Evolutionary conservation across 2,888 invertebrate species (phyloP), one percentile per base, ranked within the genome.

Genomic region (Agonum fuliginosum): DNA sequence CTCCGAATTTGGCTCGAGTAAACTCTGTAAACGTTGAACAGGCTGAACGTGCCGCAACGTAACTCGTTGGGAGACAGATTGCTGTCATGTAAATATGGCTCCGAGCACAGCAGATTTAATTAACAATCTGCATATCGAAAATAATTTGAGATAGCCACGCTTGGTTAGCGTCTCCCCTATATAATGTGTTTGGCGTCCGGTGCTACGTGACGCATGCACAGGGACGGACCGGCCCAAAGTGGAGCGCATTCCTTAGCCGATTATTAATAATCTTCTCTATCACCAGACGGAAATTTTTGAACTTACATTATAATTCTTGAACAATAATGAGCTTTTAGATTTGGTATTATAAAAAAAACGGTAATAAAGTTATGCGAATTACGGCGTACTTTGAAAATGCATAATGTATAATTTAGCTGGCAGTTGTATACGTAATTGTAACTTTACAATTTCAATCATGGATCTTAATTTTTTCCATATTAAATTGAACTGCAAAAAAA

Each of bases 91-190:
- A 86, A 87, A 86, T 86, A 86, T 85, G 86, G 84, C 85, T 83
- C 85, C 83, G 84, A 84, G 83, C 85, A 84, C 84, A 84, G 83
- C 85, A 84, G 85, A 86, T 86, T 86, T 86, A 86, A 86, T 86
- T 86, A 86, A 86, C 86, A 86, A 86, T 86, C 85, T 86, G 85
- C 86, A 86, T 86, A 86, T 86, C 86, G 86, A 86, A 86, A 86
- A 86, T 86, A 86, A 85, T 84, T 83, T 82, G 83, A 83, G 85
- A 84, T 85, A 84, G 83, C 83, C 84, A 85, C 83, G 85, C 83
- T 84, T 81, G 83, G 84, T 84, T 85, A 83, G 80, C 83, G 82
- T 82, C 83, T 82, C 82, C 84, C 83, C 75, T 67, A 67, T 54
- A 54, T 67, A 67, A 67, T 67, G 41, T 67, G 67, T 67, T 41